Conservation (phyloP, 2,888 invertebrate genomes). For the Andrena minutula region DNA sequence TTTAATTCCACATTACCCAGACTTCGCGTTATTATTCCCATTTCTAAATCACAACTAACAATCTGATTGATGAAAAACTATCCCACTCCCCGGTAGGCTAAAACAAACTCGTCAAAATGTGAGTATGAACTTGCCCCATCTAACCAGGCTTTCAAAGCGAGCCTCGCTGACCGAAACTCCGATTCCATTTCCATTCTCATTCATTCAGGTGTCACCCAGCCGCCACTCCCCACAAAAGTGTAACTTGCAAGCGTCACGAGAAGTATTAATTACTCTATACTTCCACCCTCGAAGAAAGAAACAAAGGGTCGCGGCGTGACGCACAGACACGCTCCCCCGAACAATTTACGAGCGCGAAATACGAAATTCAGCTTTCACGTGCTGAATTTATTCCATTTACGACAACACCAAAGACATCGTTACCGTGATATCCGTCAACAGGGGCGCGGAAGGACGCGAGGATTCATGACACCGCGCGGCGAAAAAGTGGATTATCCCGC, state of each 20-base stretch:
- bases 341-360: constrained; percentile 2
- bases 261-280: background rate
- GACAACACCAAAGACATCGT: background rate
- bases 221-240: background rate
- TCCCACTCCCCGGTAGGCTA: background rate
- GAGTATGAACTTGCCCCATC: background rate
- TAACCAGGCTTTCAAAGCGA: constrained; percentile 6
- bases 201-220: background rate
- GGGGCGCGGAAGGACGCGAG: background rate
- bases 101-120: constrained; percentile 9
- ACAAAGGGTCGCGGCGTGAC: too few relatives aligned
- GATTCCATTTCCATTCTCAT: constrained; percentile 38
- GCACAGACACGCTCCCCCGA: background rate
- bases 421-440: constrained; percentile 16
- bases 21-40: background rate
- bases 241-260: background rate
- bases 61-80: background rate
- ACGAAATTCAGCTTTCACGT: background rate
- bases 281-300: background rate
- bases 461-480: constrained; percentile 42
- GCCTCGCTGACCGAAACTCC: constrained; percentile 7
- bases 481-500: constrained; percentile 25
- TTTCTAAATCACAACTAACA: background rate
- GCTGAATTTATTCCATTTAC: constrained; percentile 25
- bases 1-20: background rate